Evolutionary conservation across 2,113 vertebrate species (phyloP).

Genomic region (Strix uralensis): DNA sequence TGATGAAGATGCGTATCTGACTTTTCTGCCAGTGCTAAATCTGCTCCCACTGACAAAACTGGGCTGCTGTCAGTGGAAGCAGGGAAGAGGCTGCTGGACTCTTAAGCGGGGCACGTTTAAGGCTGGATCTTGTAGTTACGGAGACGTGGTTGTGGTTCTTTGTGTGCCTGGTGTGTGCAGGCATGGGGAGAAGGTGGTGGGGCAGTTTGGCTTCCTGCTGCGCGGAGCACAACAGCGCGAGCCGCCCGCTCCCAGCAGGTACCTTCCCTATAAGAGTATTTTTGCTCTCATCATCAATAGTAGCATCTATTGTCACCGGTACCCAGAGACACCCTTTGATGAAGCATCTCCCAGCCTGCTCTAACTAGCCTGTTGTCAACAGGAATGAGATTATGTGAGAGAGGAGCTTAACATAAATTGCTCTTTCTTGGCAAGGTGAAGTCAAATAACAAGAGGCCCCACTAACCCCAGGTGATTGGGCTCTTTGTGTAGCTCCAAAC

Average conservation of each 20-base stretch:
- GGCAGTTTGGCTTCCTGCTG: not conserved
- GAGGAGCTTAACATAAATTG: not conserved
- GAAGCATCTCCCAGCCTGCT: conserved; percentile 12
- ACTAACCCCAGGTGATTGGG: not conserved
- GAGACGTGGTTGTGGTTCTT: not conserved
- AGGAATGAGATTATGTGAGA: not conserved
- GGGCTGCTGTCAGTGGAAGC: not conserved
- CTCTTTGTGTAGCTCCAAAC: conserved; percentile 53
- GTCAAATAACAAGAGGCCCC: conserved; percentile 7
- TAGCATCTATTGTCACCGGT: conserved; percentile 31
- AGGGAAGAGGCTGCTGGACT: not conserved
- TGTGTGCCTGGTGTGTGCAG: not conserved
- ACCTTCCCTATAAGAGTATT: not conserved
- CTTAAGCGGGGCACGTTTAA: fast-evolving
- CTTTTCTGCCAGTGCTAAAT: fast-evolving
- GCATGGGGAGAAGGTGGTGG: not conserved
- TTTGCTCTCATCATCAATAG: not conserved
- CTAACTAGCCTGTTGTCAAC: not conserved
- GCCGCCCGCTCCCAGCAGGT: not conserved
- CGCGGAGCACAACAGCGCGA: fast-evolving
- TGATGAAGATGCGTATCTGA: fast-evolving
- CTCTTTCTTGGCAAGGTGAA: conserved; percentile 37
- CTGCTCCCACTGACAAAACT: not conserved
- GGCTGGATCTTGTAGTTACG: not conserved
- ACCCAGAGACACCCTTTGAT: not conserved